phyloP scores from a whole-genome alignment of 1,140 invertebrate genomes.

The Caenorhabditis elegans region WBcel235 BX284606.5:14164001-14164500 shows the following conservation, averaged over 20 bases:
- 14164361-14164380: conserved; percentile 3
- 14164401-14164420: neutral
- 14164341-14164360: conserved; percentile 1
- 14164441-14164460: neutral
- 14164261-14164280: conserved; percentile 18
- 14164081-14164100: neutral
- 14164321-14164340: neutral
- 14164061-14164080: conserved; percentile 12
- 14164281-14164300: neutral
- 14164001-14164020: neutral
- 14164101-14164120: conserved; percentile 32
- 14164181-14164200: neutral
- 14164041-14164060: neutral
- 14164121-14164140: conserved; percentile 4
- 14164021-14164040: neutral
- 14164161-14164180: neutral
- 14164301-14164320: too few relatives aligned
- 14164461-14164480: neutral
- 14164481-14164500: neutral
- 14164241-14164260: conserved; percentile 2
- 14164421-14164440: neutral
- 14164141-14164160: neutral
- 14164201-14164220: neutral
- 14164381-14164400: neutral
- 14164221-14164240: conserved; percentile 19